These are phyloP conservation scores for Sitobion miscanthi DNA, from an alignment of 1,140 invertebrate species.

Conservation along the genomic window DNA sequence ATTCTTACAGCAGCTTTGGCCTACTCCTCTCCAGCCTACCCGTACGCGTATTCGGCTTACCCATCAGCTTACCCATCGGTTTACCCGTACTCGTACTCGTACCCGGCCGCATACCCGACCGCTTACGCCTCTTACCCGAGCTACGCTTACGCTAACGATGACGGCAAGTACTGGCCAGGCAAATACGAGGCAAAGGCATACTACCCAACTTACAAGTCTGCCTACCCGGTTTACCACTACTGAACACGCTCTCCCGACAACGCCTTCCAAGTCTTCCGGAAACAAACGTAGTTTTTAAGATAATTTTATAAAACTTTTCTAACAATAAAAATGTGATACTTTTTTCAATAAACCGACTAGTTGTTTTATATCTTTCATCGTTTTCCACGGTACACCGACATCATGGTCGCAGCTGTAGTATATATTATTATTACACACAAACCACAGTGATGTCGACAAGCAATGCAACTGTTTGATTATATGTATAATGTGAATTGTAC, in stretches of 20 bases:
- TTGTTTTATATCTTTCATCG: neutral
- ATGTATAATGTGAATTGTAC: too few relatives aligned
- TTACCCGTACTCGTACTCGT: conserved; percentile 11
- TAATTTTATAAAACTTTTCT: neutral
- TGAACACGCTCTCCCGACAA: conserved; percentile 4
- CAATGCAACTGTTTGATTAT: neutral
- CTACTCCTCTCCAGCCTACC: conserved; percentile 46
- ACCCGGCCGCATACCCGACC: conserved; percentile 39
- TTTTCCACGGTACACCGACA: neutral
- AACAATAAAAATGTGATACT: conserved; percentile 34
- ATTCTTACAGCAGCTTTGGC: neutral
- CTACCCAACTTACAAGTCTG: conserved; percentile 42
- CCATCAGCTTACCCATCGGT: neutral
- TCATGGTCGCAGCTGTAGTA: neutral
- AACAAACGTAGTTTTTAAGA: conserved; percentile 31
- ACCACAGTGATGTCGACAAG: neutral
- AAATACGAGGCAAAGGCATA: conserved; percentile 58
- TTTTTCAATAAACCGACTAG: neutral
- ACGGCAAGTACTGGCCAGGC: conserved; percentile 60
- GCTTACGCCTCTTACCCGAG: conserved; percentile 56
- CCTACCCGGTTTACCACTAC: conserved; percentile 50
- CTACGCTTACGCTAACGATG: conserved; percentile 58
- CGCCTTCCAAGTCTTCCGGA: conserved; percentile 1
- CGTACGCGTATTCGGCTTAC: conserved; percentile 53
- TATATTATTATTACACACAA: neutral